Base-by-base conservation (phyloP, 2,113 vertebrate species). In the Rhineura floridana region DNA sequence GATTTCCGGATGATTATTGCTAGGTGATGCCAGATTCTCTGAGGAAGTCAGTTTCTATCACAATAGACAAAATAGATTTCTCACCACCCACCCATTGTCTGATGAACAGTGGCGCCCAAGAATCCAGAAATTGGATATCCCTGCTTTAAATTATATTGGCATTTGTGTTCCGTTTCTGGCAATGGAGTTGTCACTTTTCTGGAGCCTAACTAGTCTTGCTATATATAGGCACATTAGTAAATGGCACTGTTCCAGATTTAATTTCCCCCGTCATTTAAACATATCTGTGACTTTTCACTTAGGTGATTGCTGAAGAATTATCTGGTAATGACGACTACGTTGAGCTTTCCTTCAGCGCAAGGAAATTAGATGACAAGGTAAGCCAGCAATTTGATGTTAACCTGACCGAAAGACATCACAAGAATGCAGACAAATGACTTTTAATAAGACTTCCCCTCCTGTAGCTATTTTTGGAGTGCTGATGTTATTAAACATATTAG, bases 321-420 rank as follows among this genome's bases (percentile, higher is more conserved):
- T 99, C 98, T 39, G 98, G 99, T 76, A 99, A 99, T 2, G 98
- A 99, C 0, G 99, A 99, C 97, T 99, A 99, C 11, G 98, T 99
- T 80, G 98, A 99, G 87, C 98, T 99, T 87, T 98, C 98, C 13
- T 99, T 99, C 96, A 99, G 98, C 4, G 99, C 98, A 81, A 97
- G 98, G 92, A 99, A 99, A 95, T 95, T 99, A 96, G 99, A 99
- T 92, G 99, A 99, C 95, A 99, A 99, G 98, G 98, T 99, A 96
- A 96, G 95, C 89, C 87, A 86, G 48, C n/a, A 50, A 44, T 91
- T 92, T 70, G 88, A 33, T 94, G 83, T 95, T 95, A 94, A 93
- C 94, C 90, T 95, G 90, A 82, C 46, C 81, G 88, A 84, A 92
- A 93, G 88, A 90, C 84, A 52, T 63, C 36, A 21, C 15, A 93